Base-by-base conservation (phyloP, 2,888 invertebrate genomes). In the Cylloceria caligata region DNA sequence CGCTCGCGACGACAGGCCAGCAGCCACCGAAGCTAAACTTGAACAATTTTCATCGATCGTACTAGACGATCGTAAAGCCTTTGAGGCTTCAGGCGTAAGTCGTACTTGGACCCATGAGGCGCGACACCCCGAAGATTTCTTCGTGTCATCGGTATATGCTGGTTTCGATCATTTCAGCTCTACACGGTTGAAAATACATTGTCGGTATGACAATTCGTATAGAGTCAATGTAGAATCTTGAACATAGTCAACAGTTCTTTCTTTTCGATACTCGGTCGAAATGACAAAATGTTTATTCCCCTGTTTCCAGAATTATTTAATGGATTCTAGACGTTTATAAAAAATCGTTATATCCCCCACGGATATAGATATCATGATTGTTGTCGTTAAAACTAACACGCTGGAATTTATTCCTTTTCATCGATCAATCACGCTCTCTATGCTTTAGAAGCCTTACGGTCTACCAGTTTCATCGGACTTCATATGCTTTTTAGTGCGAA, bases 1-100 rank as follows among this genome's bases (percentile, higher is more conserved):
- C 42, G 62, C 34, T 49, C 72, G 55, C 39, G 74, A 69, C 74
- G 80, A 80, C 75, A 75, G 45, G 27, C 68, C 21, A 60, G n/a
- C 69, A 39, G 64, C 49, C 79, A 82, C 84, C 77, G 81, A 78
- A 86, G 83, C 68, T 74, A 67, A 42, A 84, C 86, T 87, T 86
- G 87, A 88, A 87, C 87, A 87, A 88, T 87, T 87, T 86, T 88
- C 84, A 84, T 87, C 86, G 87, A 88, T 86, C 84, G 81, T 76
- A 83, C 85, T 69, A 83, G 81, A 71, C 65, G 84, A 86, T 87
- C 88, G 86, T 86, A 87, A 85, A 87, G 85, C 84, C 85, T 77
- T 88, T 84, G 77, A 68, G 73, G 77, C 68, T 65, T 45, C 55
- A 77, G 57, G 52, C 83, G 45, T 39, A 49, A 64, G 62, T 47